Percentiles rank a stretch among this genome's conserved stretches.
phyloP scores from a whole-genome alignment of 2,113 vertebrate genomes.

The Labrus mixtus region DNA sequence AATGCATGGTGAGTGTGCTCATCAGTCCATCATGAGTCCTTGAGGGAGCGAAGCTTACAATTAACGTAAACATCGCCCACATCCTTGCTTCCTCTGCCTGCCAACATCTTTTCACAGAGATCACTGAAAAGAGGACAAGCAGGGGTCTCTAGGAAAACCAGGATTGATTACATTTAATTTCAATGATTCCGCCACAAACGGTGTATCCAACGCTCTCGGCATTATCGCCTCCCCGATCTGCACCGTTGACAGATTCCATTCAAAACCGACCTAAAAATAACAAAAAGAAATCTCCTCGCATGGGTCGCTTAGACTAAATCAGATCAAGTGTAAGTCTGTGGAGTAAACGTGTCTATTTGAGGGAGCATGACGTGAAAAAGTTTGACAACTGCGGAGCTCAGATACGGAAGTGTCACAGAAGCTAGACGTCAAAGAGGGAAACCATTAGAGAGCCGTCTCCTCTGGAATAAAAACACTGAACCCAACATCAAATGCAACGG shows the following conservation, averaged over 20 bases:
- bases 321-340: conserved; percentile 37
- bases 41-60: conserved; percentile 21
- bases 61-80: conserved; percentile 35
- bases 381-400: conserved; percentile 42
- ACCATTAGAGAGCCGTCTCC: conserved; percentile 12
- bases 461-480: conserved; percentile 5
- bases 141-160: neutral
- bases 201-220: conserved; percentile 1
- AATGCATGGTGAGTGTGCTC: conserved; percentile 42
- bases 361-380: conserved; percentile 26
- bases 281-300: conserved; percentile 16
- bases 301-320: conserved; percentile 27
- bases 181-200: conserved; percentile 24
- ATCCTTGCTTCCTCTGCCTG: neutral
- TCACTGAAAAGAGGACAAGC: conserved; percentile 6
- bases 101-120: conserved; percentile 7
- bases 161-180: neutral
- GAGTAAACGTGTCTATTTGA: conserved; percentile 35
- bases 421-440: conserved; percentile 27
- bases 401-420: conserved; percentile 54
- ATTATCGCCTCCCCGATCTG: conserved; percentile 31
- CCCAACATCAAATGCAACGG: conserved; percentile 1
- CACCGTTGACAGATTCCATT: conserved; percentile 28
- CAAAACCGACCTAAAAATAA: conserved; percentile 36
- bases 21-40: conserved; percentile 31